Conservation (phyloP, 2,797 vertebrate genomes). For the Halcyon badia region DNA sequence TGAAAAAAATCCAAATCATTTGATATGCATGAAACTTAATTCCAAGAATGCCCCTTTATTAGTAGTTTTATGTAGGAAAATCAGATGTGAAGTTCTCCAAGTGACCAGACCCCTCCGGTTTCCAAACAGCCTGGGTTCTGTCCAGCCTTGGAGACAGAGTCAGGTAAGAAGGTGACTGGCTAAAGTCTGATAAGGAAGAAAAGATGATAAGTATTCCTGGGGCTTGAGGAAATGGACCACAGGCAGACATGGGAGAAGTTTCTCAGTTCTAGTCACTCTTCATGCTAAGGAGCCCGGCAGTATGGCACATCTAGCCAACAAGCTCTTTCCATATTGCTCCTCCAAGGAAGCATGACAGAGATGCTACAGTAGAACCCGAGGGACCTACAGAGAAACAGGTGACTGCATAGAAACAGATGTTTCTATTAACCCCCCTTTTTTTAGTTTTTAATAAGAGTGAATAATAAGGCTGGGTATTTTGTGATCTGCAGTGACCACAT, state of each 20-base stretch:
- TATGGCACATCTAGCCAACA: rapidly evolving
- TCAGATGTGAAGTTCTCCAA: neutral
- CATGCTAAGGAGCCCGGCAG: neutral
- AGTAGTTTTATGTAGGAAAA: neutral
- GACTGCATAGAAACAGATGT: neutral
- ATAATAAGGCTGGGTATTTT: neutral
- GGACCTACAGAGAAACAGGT: neutral
- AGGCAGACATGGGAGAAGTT: neutral
- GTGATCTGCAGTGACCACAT: neutral
- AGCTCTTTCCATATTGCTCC: neutral
- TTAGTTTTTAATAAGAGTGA: neutral
- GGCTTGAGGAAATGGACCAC: neutral
- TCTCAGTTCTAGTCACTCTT: neutral
- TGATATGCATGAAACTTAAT: neutral
- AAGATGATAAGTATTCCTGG: neutral
- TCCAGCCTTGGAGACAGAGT: neutral
- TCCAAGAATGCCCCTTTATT: neutral
- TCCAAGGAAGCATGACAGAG: neutral
- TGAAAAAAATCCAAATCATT: rapidly evolving
- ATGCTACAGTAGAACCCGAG: neutral
- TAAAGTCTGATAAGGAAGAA: neutral
- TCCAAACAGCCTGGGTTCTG: neutral
- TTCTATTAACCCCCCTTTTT: neutral
- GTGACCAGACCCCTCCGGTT: neutral
- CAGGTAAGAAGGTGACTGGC: neutral